These are phyloP conservation scores for Colletes latitarsis DNA, from an alignment of 1,140 invertebrate genomes.

Conservation along the genomic window DNA sequence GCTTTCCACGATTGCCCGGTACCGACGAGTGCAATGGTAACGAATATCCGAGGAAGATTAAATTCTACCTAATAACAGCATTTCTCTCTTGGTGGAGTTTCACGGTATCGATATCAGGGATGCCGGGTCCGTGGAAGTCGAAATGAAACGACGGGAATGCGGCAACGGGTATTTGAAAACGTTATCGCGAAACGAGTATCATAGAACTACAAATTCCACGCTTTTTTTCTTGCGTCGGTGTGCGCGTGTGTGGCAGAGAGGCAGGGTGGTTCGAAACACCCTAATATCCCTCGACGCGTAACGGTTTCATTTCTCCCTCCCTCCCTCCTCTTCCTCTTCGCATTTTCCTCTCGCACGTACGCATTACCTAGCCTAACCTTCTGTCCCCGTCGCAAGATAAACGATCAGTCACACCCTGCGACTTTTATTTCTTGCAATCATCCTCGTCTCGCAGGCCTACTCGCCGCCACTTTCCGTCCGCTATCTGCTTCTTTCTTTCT, in stretches of 20 bases:
- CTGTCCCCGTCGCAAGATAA: conserved; percentile 65
- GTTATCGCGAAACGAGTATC: conserved; percentile 67
- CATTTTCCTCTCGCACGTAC: conserved; percentile 44
- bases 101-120: conserved; percentile 52
- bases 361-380: conserved; percentile 33
- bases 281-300: conserved; percentile 66
- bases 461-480: conserved; percentile 41
- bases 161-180: conserved; percentile 53
- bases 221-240: conserved; percentile 19
- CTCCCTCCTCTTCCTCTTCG: conserved; percentile 22
- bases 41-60: conserved; percentile 54
- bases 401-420: conserved; percentile 77
- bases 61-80: conserved; percentile 57
- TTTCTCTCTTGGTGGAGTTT: conserved; percentile 17
- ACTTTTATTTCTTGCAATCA: conserved; percentile 76
- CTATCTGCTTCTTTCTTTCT: conserved; percentile 15
- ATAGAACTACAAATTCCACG: conserved; percentile 61
- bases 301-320: conserved; percentile 65
- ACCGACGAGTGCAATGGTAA: conserved; percentile 19
- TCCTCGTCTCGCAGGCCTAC: conserved; percentile 60
- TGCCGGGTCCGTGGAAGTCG: conserved; percentile 45
- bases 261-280: conserved; percentile 50
- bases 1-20: conserved; percentile 9
- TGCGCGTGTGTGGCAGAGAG: conserved; percentile 26
- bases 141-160: conserved; percentile 73